Evolutionary conservation across 2,888 invertebrate species (phyloP).

Genomic region (Cyclophora punctaria): DNA sequence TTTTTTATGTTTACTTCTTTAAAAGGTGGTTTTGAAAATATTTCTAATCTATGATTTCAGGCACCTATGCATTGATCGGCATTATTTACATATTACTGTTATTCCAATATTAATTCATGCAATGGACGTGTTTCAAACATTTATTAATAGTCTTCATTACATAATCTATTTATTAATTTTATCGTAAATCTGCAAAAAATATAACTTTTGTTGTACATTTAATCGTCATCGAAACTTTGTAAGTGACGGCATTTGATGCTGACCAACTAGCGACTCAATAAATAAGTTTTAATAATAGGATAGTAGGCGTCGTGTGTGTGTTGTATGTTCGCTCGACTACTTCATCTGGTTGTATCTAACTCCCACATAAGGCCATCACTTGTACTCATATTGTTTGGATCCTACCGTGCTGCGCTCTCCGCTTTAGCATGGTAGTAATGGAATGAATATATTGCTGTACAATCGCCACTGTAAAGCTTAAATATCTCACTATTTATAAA

Average conservation of each 20-base stretch:
- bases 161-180: slow-evolving; percentile 40
- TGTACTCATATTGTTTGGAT: slow-evolving; percentile 58
- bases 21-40: slow-evolving; percentile 56
- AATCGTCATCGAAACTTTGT: slow-evolving; percentile 42
- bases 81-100: slow-evolving; percentile 41
- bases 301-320: slow-evolving; percentile 36
- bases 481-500: slow-evolving; percentile 43
- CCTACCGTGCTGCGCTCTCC: slow-evolving; percentile 36
- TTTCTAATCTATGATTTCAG: slow-evolving; percentile 59
- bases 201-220: slow-evolving; percentile 58
- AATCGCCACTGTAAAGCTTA: slow-evolving; percentile 47
- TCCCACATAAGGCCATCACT: slow-evolving; percentile 60
- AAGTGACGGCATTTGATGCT: slow-evolving; percentile 57
- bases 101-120: slow-evolving; percentile 41
- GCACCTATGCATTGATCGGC: slow-evolving; percentile 57
- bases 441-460: slow-evolving; percentile 52
- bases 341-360: slow-evolving; percentile 36
- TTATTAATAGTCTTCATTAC: slow-evolving; percentile 41
- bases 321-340: slow-evolving; percentile 42
- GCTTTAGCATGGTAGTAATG: slow-evolving; percentile 40
- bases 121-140: slow-evolving; percentile 58
- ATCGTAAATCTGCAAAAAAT: slow-evolving; percentile 70
- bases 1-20: slow-evolving; percentile 26
- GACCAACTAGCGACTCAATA: slow-evolving; percentile 50
- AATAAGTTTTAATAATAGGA: slow-evolving; percentile 39